Evolutionary conservation across 2,113 vertebrate genomes (phyloP).

Genomic region (Dromiciops gliroides): DNA sequence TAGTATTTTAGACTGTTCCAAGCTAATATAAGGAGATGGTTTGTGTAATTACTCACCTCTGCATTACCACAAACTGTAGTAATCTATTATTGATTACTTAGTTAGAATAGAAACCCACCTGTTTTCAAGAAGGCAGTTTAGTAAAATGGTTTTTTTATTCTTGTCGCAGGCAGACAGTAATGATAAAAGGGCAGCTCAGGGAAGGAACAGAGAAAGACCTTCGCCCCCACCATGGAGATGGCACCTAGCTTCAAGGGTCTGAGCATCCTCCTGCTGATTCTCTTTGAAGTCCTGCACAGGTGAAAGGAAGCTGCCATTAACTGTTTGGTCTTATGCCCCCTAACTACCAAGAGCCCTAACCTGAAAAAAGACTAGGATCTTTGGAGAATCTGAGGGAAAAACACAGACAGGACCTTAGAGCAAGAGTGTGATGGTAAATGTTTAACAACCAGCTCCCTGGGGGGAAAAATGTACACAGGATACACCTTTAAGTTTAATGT

Average conservation of each 20-base stretch:
- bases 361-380: background rate
- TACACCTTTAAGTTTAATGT: background rate
- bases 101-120: background rate
- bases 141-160: background rate
- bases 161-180: background rate
- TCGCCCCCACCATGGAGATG: background rate
- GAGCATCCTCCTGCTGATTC: background rate
- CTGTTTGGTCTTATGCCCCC: too few relatives aligned
- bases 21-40: background rate
- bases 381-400: background rate
- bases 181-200: background rate
- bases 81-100: too few relatives aligned
- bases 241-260: background rate
- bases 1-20: background rate
- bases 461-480: background rate
- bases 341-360: background rate
- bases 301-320: background rate
- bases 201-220: background rate
- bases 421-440: background rate
- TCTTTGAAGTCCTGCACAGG: background rate
- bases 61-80: background rate
- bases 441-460: background rate
- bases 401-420: background rate
- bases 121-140: background rate
- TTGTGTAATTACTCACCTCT: background rate